Evolutionary conservation across 2,113 vertebrate genomes (phyloP), one percentile per base, ranked within the genome.

Genomic region (Sciurus niger): DNA sequence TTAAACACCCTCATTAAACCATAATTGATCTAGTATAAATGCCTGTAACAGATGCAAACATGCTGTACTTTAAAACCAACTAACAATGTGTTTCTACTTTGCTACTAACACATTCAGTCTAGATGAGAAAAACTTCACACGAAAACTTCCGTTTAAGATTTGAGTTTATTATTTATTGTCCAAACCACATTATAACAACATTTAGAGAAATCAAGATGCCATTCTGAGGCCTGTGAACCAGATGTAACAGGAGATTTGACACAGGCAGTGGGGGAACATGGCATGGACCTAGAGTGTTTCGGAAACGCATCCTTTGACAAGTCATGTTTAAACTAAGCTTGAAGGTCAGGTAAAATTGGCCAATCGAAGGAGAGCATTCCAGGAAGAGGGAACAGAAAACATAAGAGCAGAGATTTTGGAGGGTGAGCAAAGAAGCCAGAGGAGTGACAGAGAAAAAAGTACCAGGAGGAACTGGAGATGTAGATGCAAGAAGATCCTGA

Each of bases 131-230:
- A 58, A 22, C 32, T 55, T 84, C 30, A 55, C 58, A 88, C 77
- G 58, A 95, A 91, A 95, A 94, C 48, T 78, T 60, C 46, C 67
- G 22, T 85, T 96, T 87, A 89, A 94, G 93, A 43, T 85, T 82
- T 55, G n/a, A 94, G 83, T 48, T 91, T 28, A 32, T 86, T 72
- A 37, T 79, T 65, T 93, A 77, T 40, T 55, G 4, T 79, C 82
- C 24, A 68, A 89, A 78, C 25, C 76, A 74, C 48, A 85, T 85
- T 63, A 9, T 70, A 60, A 85, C 24, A 82, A 32, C 8, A 63
- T 77, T 70, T 73, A 89, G 60, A 85, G 78, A 95, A 73, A 63
- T 73, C 25, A 73, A 70, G 46, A 73, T 94, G 17, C 72, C 77
- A 34, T 53, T 14, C 46, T 40, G 30, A n/a, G 46, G 67, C 48